These are phyloP conservation scores for Pseudorhombus dupliciocellatus DNA, from an alignment of 2,113 vertebrate species.

Conservation along the genomic window DNA sequence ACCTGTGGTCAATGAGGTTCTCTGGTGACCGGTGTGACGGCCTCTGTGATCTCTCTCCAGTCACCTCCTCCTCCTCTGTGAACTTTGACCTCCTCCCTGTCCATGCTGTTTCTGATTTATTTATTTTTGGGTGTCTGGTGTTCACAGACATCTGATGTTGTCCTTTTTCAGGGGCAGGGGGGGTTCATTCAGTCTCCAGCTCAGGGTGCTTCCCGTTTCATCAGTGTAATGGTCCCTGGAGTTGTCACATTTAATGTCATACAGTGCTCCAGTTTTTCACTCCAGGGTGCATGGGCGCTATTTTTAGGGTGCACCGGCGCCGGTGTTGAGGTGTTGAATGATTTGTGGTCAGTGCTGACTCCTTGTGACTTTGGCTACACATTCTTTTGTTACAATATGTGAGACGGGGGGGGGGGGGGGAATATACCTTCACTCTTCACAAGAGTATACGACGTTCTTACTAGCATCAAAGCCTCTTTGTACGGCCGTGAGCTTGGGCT, in stretches of 20 bases:
- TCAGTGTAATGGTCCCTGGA: slow-evolving; percentile 13
- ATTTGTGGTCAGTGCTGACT: slow-evolving; percentile 15
- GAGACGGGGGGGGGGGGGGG: background rate
- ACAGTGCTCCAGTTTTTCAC: slow-evolving; percentile 17
- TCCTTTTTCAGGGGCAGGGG: background rate
- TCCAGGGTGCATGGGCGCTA: slow-evolving; percentile 10
- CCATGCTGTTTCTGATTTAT: background rate
- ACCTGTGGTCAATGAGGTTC: background rate
- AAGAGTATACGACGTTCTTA: slow-evolving; percentile 10
- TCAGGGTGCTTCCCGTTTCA: slow-evolving; percentile 30
- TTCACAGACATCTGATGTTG: slow-evolving; percentile 4
- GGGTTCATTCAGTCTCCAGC: slow-evolving; percentile 17
- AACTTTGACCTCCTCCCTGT: slow-evolving; percentile 21
- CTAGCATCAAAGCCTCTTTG: slow-evolving; percentile 16
- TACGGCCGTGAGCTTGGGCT: slow-evolving; percentile 15
- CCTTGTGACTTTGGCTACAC: slow-evolving; percentile 4
- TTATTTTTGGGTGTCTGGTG: slow-evolving; percentile 8
- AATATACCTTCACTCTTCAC: background rate
- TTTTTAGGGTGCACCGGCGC: slow-evolving; percentile 11
- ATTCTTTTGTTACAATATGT: slow-evolving; percentile 19
- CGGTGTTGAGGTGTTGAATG: slow-evolving; percentile 40
- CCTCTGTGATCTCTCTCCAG: slow-evolving; percentile 22
- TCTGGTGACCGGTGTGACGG: slow-evolving; percentile 1
- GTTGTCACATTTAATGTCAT: slow-evolving; percentile 32
- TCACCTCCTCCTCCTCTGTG: slow-evolving; percentile 17